Evolutionary conservation across 2,888 invertebrate species (phyloP).

Genomic region (Heliconius hortense): DNA sequence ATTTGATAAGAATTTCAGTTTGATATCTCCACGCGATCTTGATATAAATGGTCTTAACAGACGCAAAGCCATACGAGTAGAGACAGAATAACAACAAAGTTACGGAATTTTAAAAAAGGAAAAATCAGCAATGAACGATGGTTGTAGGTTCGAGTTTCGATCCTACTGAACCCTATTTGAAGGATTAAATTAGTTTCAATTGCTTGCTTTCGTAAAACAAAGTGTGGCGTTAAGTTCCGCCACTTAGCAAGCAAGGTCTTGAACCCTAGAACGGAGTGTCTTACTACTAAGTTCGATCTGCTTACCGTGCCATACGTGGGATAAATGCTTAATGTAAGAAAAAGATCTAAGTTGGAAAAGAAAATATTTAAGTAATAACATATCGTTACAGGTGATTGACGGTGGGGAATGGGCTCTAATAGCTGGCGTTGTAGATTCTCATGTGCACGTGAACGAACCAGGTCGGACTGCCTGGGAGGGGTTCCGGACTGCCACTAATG

Average conservation of each 20-base stretch:
- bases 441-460: constrained; percentile 89
- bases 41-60: too few species aligned
- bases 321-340: too few species aligned
- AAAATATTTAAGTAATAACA: neutral
- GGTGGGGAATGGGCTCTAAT: constrained; percentile 76
- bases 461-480: constrained; percentile 89
- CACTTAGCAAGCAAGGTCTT: neutral
- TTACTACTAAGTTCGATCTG: neutral
- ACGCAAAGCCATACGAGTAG: too few species aligned
- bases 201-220: neutral
- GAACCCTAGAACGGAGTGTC: neutral
- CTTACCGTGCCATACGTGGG: neutral
- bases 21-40: too few species aligned
- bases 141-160: neutral
- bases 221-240: neutral
- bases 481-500: constrained; percentile 85
- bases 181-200: neutral
- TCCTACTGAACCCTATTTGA: neutral
- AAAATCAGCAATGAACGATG: neutral
- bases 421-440: constrained; percentile 87
- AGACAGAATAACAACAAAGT: too few species aligned
- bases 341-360: neutral
- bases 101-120: too few species aligned
- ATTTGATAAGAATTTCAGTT: too few species aligned
- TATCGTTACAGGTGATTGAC: constrained; percentile 70